Percentiles rank a stretch among this genome's conserved stretches.
Conservation (phyloP, 2,888 invertebrate genomes). For the Eurytoma californica region DNA sequence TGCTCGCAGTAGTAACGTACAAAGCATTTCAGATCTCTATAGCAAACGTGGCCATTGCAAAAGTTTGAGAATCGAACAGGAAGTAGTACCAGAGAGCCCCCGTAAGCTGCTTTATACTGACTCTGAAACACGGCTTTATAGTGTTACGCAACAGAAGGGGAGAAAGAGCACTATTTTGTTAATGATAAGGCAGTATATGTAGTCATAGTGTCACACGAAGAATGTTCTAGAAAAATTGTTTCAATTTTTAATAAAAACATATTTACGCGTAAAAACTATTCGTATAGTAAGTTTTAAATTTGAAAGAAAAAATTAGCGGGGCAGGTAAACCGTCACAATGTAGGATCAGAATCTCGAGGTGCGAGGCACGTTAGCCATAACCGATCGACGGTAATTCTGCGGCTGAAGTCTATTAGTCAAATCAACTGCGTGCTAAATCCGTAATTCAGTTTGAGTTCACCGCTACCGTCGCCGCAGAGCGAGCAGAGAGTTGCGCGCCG, state of each 20-base stretch:
- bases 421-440: slow-evolving; percentile 65
- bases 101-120: slow-evolving; percentile 1
- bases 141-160: background rate
- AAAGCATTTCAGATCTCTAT: background rate
- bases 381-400: slow-evolving; percentile 43
- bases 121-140: background rate
- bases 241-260: no score
- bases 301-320: no score
- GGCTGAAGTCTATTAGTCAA: slow-evolving; percentile 63
- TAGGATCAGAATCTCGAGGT: background rate
- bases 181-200: no score
- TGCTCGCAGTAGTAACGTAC: background rate
- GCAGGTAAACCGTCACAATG: no score
- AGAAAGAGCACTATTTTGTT: background rate
- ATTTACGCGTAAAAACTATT: no score
- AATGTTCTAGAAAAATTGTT: no score
- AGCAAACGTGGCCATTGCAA: background rate
- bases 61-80: slow-evolving; percentile 30
- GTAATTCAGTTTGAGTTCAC: slow-evolving; percentile 69
- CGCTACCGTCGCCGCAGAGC: slow-evolving; percentile 12
- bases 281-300: no score
- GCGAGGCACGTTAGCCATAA: slow-evolving; percentile 28
- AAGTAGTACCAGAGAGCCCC: slow-evolving; percentile 4
- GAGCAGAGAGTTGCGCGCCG: background rate
- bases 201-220: no score